Percentiles rank a stretch among this genome's conserved stretches.
Conservation (phyloP, 1,140 invertebrate species). For the Rhyzopertha dominica region DNA sequence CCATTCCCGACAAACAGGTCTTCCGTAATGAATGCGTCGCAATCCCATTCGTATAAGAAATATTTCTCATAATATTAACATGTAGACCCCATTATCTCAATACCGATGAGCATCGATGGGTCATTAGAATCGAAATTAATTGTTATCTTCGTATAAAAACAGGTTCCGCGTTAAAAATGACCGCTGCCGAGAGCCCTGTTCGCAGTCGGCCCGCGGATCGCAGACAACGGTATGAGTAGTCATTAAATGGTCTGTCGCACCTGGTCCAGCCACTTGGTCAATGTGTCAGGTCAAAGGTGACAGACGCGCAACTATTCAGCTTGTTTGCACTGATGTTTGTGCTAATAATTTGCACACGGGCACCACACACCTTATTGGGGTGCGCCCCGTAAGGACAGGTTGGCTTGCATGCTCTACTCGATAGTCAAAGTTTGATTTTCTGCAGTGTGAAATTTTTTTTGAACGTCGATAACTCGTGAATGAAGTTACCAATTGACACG, state of each 20-base stretch:
- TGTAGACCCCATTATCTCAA: not conserved
- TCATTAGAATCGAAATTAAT: not conserved
- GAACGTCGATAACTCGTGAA: too few relatives aligned
- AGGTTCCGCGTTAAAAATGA: not conserved
- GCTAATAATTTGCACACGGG: too few relatives aligned
- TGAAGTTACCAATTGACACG: too few relatives aligned
- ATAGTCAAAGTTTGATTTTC: too few relatives aligned
- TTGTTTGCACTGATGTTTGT: too few relatives aligned
- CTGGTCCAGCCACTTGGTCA: conserved; percentile 11
- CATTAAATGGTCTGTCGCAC: not conserved
- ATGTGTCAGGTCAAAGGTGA: conserved; percentile 12
- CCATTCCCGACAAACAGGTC: not conserved
- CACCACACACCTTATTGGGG: too few relatives aligned
- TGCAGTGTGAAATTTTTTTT: too few relatives aligned
- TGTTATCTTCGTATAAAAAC: not conserved
- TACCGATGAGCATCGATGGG: not conserved
- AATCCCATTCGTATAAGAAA: not conserved
- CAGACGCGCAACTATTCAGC: not conserved
- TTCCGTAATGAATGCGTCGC: not conserved
- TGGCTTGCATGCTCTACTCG: too few relatives aligned
- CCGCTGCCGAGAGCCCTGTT: too few relatives aligned
- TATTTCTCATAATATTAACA: not conserved
- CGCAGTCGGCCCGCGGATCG: not conserved
- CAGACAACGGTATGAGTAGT: not conserved
- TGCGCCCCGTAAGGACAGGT: too few relatives aligned